Evolutionary conservation across 2,888 invertebrate species (phyloP).

Genomic region (Anarsia innoxiella): DNA sequence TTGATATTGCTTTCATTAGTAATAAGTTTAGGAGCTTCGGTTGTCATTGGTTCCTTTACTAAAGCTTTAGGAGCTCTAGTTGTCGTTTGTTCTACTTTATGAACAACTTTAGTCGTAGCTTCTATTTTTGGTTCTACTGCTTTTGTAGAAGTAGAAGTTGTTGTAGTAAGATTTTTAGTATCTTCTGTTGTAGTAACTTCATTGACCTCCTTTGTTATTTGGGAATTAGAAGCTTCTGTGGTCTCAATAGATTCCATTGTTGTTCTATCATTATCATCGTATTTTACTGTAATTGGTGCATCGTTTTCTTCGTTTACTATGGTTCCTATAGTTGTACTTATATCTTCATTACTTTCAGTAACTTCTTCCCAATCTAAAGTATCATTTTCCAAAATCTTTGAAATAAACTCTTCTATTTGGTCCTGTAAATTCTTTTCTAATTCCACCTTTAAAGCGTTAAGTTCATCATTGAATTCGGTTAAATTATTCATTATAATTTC

Average conservation of each 20-base stretch:
- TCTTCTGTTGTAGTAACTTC: slow-evolving; percentile 1
- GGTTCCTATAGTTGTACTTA: no score
- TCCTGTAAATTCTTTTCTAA: slow-evolving; percentile 1
- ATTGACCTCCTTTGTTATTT: no score
- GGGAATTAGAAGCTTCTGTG: no score
- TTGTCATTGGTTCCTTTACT: not conserved
- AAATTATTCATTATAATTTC: not conserved
- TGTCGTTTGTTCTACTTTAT: not conserved
- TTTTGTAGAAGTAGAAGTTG: not conserved
- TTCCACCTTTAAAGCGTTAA: slow-evolving; percentile 1
- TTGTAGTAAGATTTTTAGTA: not conserved
- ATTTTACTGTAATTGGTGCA: not conserved
- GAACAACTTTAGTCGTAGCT: not conserved
- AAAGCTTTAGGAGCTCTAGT: not conserved
- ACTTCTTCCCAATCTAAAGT: slow-evolving; percentile 5
- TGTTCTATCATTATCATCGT: not conserved
- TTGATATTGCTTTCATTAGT: not conserved
- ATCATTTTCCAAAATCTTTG: slow-evolving; percentile 2
- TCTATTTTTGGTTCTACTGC: not conserved
- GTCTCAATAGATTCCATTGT: not conserved
- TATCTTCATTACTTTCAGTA: not conserved
- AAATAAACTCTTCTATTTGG: slow-evolving; percentile 2
- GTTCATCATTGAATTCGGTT: slow-evolving; percentile 5
- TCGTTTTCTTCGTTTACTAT: not conserved
- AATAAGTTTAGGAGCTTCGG: not conserved